These are phyloP conservation scores for Xiphydria camelus DNA, from an alignment of 2,888 invertebrate species.

Conservation along the genomic window DNA sequence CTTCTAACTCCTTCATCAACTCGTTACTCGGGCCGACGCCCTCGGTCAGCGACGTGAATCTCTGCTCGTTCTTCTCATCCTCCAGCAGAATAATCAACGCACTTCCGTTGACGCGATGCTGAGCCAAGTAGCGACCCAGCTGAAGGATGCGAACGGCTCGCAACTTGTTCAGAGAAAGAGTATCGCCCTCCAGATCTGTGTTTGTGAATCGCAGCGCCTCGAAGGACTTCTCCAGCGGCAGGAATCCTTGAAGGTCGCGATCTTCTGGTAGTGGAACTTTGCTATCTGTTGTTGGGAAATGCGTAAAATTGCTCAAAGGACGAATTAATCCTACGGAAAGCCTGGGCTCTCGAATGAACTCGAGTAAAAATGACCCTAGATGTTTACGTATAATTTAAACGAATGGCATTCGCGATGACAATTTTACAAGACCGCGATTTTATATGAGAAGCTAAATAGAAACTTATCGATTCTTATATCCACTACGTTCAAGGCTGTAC, in stretches of 20 bases:
- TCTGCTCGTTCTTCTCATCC: constrained; percentile 40
- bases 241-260: constrained; percentile 77
- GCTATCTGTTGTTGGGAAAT: constrained; percentile 63
- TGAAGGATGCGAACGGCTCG: constrained; percentile 60
- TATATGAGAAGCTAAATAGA: constrained; percentile 9
- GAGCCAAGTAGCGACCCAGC: constrained; percentile 60
- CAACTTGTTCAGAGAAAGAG: constrained; percentile 57
- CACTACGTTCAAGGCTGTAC: neutral
- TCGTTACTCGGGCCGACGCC: constrained; percentile 59
- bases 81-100: constrained; percentile 35
- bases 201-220: constrained; percentile 62
- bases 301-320: no score
- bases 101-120: constrained; percentile 56
- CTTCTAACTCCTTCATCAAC: constrained; percentile 62
- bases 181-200: constrained; percentile 54
- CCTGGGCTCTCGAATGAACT: no score
- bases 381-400: no score
- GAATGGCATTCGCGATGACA: no score
- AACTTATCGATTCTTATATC: neutral
- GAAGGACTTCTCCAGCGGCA: constrained; percentile 69
- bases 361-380: no score
- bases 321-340: no score
- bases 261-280: constrained; percentile 77
- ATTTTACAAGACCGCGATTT: no score
- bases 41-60: constrained; percentile 55